Evolutionary conservation across 2,888 invertebrate genomes (phyloP).

Genomic region (Nudaria mundana): DNA sequence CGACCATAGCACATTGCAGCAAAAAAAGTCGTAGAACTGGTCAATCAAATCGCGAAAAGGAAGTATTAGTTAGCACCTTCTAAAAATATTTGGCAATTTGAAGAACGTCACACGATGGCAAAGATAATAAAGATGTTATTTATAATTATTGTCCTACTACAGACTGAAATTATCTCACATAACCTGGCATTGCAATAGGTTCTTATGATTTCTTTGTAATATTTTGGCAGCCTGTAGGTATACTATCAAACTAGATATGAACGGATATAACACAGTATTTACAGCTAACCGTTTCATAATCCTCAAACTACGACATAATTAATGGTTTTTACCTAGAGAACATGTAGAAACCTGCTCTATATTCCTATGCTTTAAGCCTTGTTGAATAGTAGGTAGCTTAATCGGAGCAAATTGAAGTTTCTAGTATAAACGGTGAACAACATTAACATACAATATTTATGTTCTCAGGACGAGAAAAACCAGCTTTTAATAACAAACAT

Average conservation of each 20-base stretch:
- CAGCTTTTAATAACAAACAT: conserved; percentile 98
- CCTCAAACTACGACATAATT: conserved; percentile 12
- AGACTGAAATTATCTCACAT: no score
- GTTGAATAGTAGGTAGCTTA: conserved; percentile 22
- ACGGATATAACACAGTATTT: no score
- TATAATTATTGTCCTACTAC: no score
- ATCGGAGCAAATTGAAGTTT: conserved; percentile 23
- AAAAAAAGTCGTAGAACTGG: not conserved
- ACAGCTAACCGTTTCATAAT: no score
- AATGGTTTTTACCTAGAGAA: conserved; percentile 27
- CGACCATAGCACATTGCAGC: conserved; percentile 4
- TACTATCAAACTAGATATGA: no score
- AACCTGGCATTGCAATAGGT: no score
- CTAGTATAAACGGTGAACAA: conserved; percentile 17
- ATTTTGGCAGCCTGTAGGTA: no score
- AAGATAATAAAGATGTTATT: no score
- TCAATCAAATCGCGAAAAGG: not conserved
- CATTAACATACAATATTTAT: conserved; percentile 26
- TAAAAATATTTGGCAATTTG: no score
- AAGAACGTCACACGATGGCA: no score
- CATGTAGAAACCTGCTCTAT: conserved; percentile 22
- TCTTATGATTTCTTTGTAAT: no score
- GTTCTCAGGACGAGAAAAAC: conserved; percentile 96
- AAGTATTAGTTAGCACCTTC: no score
- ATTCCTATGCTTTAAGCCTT: conserved; percentile 23